Percentiles rank a stretch among this genome's conserved stretches.
Evolutionary conservation across 2,113 vertebrate species (phyloP).

Genomic region (Drymodes brunneopygia): DNA sequence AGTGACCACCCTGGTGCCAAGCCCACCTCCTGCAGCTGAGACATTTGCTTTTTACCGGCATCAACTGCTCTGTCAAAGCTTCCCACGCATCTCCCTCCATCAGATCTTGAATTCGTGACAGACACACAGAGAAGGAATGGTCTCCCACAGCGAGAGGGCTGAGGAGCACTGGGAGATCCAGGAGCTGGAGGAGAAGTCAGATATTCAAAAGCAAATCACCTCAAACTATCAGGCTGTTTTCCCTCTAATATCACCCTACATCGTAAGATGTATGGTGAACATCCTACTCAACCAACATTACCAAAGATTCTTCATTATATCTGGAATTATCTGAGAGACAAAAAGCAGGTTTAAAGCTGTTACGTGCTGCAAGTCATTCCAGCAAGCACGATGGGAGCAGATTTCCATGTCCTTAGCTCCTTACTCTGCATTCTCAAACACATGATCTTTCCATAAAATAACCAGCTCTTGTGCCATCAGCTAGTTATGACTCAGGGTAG

Average conservation of each 20-base stretch:
- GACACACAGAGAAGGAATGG: neutral
- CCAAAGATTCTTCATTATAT: neutral
- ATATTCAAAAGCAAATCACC: neutral
- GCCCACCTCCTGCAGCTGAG: neutral
- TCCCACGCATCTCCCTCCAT: neutral
- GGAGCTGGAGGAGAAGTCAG: neutral
- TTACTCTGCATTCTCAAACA: rapidly evolving
- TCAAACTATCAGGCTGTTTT: neutral
- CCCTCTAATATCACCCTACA: neutral
- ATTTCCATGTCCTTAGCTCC: neutral
- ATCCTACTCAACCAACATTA: neutral
- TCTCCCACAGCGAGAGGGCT: neutral
- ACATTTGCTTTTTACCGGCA: neutral
- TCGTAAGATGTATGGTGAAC: neutral
- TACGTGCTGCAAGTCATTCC: neutral
- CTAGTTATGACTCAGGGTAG: neutral
- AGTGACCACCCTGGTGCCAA: neutral
- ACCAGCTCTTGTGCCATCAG: neutral
- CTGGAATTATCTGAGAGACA: neutral
- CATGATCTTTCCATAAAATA: neutral
- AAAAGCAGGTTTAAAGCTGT: neutral
- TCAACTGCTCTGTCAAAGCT: neutral
- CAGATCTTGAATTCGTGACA: neutral
- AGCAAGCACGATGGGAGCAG: rapidly evolving
- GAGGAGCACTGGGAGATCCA: neutral